phyloP scores from a whole-genome alignment of 2,888 invertebrate genomes.

The Melanchra persicariae region DNA sequence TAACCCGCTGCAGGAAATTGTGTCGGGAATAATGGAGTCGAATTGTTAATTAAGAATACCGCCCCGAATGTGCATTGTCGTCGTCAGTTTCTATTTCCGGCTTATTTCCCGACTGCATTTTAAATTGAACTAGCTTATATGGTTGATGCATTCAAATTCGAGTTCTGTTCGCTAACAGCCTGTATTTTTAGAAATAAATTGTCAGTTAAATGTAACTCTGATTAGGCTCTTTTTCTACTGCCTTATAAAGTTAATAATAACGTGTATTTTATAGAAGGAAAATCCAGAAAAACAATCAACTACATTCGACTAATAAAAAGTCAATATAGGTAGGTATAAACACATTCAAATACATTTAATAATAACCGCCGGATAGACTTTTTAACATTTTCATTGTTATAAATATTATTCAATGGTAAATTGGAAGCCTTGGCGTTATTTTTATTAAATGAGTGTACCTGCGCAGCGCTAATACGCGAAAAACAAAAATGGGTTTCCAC shows the following conservation, averaged over 20 bases:
- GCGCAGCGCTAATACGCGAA: no score
- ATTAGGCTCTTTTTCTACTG: neutral
- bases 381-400: no score
- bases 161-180: neutral
- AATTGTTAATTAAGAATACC: neutral
- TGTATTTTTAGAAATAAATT: neutral
- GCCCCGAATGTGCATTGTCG: constrained; percentile 1
- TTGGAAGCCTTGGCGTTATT: neutral
- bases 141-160: neutral
- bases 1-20: constrained; percentile 8
- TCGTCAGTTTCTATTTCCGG: constrained; percentile 15
- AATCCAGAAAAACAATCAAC: no score
- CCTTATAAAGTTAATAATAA: no score
- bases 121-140: constrained; percentile 4
- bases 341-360: neutral
- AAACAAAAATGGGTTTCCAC: no score
- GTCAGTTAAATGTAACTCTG: no score
- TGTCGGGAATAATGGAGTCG: neutral
- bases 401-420: neutral
- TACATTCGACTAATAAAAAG: no score
- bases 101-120: neutral
- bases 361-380: neutral
- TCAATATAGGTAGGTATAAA: no score
- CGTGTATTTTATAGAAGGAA: no score
- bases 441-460: neutral